These are phyloP conservation scores for Chloroclystis v-ata DNA, from an alignment of 2,888 invertebrate species.

Conservation along the genomic window DNA sequence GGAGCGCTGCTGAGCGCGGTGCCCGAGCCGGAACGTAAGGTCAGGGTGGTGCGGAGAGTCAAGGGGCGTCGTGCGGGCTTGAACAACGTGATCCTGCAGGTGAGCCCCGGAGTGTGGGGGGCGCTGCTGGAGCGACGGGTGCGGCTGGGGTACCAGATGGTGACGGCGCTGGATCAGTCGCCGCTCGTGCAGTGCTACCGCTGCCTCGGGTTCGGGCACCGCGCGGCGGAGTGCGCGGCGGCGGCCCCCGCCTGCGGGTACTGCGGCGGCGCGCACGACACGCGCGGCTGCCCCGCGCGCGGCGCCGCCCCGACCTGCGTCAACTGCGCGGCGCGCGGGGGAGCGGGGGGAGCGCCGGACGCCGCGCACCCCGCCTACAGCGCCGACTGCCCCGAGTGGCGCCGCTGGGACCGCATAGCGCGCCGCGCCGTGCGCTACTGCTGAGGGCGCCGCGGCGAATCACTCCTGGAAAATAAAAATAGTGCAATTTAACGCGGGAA, in stretches of 20 bases:
- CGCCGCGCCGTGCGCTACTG: not conserved
- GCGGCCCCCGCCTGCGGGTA: not conserved
- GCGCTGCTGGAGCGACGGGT: not conserved
- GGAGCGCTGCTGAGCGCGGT: not conserved
- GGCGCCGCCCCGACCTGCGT: not conserved
- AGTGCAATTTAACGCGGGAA: not conserved
- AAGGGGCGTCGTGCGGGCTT: not conserved
- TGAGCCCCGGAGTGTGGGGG: not conserved
- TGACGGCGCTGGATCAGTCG: conserved; percentile 3
- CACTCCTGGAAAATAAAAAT: not conserved
- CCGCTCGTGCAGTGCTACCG: conserved; percentile 5
- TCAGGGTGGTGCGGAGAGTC: not conserved
- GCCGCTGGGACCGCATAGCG: not conserved
- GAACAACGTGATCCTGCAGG: not conserved
- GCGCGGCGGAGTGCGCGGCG: not conserved
- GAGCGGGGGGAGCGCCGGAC: too few species aligned
- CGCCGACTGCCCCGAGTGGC: not conserved
- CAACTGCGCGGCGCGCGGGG: not conserved
- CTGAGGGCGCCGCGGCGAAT: conserved; percentile 1
- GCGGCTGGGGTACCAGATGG: conserved; percentile 6
- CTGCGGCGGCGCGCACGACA: conserved; percentile 5
- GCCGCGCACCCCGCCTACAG: not conserved
- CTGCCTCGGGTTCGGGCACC: conserved; percentile 6
- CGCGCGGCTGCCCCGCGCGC: conserved; percentile 2
- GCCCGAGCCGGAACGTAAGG: not conserved